phyloP scores from a whole-genome alignment of 2,113 vertebrate species.

The Vicugna pacos region DNA sequence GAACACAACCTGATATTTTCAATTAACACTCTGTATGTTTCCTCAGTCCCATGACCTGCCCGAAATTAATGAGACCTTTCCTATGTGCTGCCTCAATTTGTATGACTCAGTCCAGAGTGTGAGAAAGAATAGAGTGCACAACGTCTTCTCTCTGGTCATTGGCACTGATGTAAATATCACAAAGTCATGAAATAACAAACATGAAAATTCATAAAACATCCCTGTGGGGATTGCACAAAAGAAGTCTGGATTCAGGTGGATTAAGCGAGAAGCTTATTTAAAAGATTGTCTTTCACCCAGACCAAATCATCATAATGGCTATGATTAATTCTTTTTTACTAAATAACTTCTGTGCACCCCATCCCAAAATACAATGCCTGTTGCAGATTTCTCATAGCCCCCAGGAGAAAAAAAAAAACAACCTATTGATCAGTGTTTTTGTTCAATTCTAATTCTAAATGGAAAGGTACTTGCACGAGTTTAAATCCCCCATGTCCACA shows the following conservation, averaged over 20 bases:
- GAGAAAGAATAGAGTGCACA: slow-evolving; percentile 47
- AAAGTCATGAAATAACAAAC: slow-evolving; percentile 53
- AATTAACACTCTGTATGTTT: slow-evolving; percentile 77
- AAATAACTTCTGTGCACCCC: slow-evolving; percentile 74
- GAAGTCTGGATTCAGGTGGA: neutral
- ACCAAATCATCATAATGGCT: slow-evolving; percentile 59
- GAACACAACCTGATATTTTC: slow-evolving; percentile 79
- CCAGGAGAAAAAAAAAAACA: slow-evolving; percentile 70
- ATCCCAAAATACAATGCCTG: slow-evolving; percentile 78
- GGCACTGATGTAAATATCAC: slow-evolving; percentile 70
- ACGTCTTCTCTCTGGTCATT: slow-evolving; percentile 57
- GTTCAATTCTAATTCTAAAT: slow-evolving; percentile 85
- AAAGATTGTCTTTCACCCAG: slow-evolving; percentile 32
- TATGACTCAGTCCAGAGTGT: slow-evolving; percentile 65
- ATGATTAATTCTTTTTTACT: slow-evolving; percentile 78
- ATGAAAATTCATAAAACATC: slow-evolving; percentile 53
- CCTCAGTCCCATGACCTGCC: slow-evolving; percentile 56
- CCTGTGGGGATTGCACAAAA: neutral
- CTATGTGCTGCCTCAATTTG: slow-evolving; percentile 50
- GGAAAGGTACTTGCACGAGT: slow-evolving; percentile 80
- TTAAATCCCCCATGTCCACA: slow-evolving; percentile 81
- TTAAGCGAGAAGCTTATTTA: slow-evolving; percentile 62
- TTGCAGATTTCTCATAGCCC: slow-evolving; percentile 77
- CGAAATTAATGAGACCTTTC: slow-evolving; percentile 79
- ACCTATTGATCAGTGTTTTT: slow-evolving; percentile 83